Conservation (phyloP, 2,113 vertebrate species). For the Arenaria interpres region DNA sequence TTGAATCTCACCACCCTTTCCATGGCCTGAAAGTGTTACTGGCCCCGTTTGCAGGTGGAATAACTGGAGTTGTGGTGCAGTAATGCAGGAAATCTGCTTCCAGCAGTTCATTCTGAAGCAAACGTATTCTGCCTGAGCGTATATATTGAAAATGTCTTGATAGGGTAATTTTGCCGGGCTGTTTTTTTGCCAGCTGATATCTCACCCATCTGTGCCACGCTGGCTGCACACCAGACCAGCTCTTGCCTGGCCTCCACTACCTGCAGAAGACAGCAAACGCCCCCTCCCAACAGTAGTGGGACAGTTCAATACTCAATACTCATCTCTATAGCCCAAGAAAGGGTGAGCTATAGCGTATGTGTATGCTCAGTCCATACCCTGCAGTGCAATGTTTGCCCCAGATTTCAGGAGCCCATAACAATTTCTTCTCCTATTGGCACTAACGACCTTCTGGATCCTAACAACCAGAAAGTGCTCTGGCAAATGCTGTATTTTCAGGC, state of each 20-base stretch:
- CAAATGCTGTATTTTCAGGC: neutral
- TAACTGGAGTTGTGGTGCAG: neutral
- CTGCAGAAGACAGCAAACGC: neutral
- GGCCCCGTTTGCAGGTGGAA: neutral
- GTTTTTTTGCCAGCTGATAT: neutral
- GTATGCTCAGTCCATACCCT: neutral
- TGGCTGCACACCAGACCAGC: neutral
- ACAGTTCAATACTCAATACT: neutral
- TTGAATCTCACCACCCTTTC: neutral
- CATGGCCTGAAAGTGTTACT: neutral
- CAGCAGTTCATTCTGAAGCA: neutral
- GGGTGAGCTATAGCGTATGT: accelerated
- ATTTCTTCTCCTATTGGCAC: neutral
- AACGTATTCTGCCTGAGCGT: accelerated
- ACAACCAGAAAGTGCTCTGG: neutral
- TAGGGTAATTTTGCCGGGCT: neutral
- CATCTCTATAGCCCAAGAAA: neutral
- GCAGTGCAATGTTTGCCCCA: neutral
- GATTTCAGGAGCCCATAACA: neutral
- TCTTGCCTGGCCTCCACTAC: neutral
- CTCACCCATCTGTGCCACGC: neutral
- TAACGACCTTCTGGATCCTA: neutral
- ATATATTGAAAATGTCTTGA: neutral
- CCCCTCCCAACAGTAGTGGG: neutral
- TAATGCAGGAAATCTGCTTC: neutral